Conservation (phyloP, 1,140 invertebrate genomes). For the Macrobrachium rosenbergii region DNA sequence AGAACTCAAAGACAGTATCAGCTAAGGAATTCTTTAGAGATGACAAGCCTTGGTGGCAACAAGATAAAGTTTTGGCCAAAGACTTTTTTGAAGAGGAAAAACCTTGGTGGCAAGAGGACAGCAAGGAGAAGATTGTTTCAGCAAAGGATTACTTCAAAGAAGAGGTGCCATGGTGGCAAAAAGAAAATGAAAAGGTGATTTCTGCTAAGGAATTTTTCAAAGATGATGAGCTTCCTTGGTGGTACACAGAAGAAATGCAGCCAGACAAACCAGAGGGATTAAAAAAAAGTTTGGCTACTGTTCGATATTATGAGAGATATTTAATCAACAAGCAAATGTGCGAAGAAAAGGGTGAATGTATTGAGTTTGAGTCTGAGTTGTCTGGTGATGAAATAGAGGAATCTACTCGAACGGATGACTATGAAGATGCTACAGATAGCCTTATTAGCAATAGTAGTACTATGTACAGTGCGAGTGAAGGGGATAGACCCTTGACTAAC, state of each 20-base stretch:
- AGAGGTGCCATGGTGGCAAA: slow-evolving; percentile 36
- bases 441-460: slow-evolving; percentile 21
- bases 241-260: slow-evolving; percentile 20
- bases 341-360: slow-evolving; percentile 19
- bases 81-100: slow-evolving; percentile 31
- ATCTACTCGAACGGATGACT: slow-evolving; percentile 31
- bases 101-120: neutral
- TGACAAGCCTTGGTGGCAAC: slow-evolving; percentile 2
- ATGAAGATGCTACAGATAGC: slow-evolving; percentile 32
- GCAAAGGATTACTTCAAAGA: slow-evolving; percentile 11
- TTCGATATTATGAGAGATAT: neutral
- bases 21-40: slow-evolving; percentile 37
- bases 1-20: slow-evolving; percentile 1
- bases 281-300: slow-evolving; percentile 45
- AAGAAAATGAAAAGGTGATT: slow-evolving; percentile 21
- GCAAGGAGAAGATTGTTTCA: neutral
- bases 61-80: slow-evolving; percentile 5
- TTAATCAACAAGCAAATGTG: neutral
- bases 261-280: neutral
- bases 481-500: neutral
- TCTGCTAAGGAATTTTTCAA: slow-evolving; percentile 36
- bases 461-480: slow-evolving; percentile 52
- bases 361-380: neutral
- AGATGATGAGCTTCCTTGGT: slow-evolving; percentile 37
- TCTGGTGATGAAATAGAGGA: slow-evolving; percentile 21